Percentiles rank a stretch among this genome's conserved stretches.
These are phyloP conservation scores for Limnephilus rhombicus DNA, from an alignment of 2,888 invertebrate genomes.

Conservation along the genomic window DNA sequence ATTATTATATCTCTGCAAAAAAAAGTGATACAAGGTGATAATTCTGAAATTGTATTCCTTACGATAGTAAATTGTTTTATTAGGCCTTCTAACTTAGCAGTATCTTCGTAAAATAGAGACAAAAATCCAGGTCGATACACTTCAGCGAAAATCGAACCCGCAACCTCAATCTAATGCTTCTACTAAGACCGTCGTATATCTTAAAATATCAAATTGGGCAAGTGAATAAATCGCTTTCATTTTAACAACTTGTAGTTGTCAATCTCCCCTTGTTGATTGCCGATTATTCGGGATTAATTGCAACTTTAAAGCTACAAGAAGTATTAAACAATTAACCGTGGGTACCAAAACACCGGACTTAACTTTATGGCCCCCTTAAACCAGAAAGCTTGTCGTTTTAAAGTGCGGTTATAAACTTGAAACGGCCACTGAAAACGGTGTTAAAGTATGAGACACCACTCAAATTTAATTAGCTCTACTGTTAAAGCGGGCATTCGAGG, in stretches of 20 bases:
- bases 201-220: background rate
- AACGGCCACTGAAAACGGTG: background rate
- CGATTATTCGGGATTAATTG: background rate
- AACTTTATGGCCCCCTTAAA: background rate
- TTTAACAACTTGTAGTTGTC: background rate
- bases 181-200: too few relatives aligned
- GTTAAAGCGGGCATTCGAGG: background rate
- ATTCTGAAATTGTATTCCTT: too few relatives aligned
- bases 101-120: too few relatives aligned
- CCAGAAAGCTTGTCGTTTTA: conserved; percentile 1
- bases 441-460: background rate
- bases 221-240: background rate
- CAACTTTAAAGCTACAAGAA: background rate
- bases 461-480: background rate
- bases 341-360: background rate
- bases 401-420: background rate
- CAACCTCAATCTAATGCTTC: background rate
- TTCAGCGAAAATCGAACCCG: background rate
- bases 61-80: too few relatives aligned
- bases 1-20: too few relatives aligned
- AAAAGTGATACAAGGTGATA: too few relatives aligned
- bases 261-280: background rate
- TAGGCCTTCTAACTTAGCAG: too few relatives aligned
- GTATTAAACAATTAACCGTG: background rate
- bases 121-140: too few relatives aligned